A percentile compares a stretch with the other conserved stretches of the same genome.
These are phyloP conservation scores for Tyto alba DNA, from an alignment of 2,113 vertebrate species.

Conservation along the genomic window DNA sequence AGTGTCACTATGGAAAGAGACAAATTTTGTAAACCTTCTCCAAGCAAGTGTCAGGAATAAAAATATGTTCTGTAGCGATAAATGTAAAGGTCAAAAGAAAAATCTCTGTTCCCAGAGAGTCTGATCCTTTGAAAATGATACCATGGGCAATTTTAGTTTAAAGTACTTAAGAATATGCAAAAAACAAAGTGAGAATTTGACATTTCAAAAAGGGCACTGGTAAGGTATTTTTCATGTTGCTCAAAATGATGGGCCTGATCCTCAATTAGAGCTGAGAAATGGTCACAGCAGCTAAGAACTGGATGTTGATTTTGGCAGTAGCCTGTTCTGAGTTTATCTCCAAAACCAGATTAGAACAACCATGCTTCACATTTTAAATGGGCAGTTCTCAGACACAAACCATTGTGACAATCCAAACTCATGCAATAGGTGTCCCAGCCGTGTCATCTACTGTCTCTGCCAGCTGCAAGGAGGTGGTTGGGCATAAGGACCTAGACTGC, in stretches of 20 bases:
- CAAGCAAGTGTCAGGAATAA: not conserved
- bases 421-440: not conserved
- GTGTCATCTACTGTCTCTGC: not conserved
- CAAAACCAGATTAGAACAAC: not conserved
- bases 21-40: not conserved
- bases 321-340: not conserved
- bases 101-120: not conserved
- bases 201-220: not conserved
- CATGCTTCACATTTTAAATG: not conserved
- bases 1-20: not conserved
- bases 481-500: not conserved
- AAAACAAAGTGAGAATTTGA: not conserved
- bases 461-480: not conserved
- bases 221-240: not conserved
- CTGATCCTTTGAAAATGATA: not conserved
- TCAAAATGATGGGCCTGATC: not conserved
- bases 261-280: not conserved
- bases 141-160: not conserved
- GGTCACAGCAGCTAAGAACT: not conserved
- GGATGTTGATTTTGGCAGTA: not conserved
- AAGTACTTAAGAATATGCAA: not conserved
- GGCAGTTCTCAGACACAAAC: not conserved
- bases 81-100: constrained; percentile 27
- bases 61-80: not conserved
- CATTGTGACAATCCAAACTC: not conserved